Base-by-base conservation (phyloP, 35 echinoderm and acorn worm species). In the Hemicentrotus pulcherrimus region DNA sequence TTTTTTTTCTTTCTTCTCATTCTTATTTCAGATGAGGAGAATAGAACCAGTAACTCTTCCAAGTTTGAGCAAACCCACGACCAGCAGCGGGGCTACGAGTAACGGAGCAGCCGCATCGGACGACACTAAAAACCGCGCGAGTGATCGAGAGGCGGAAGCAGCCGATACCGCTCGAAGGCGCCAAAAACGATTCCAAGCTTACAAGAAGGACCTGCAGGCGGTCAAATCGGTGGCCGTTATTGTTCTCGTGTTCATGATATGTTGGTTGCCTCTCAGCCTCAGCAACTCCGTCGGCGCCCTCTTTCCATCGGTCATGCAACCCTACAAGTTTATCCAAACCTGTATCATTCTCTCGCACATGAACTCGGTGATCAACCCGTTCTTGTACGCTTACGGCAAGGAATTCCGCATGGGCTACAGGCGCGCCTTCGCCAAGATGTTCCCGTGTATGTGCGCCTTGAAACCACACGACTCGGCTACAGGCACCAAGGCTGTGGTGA, bases 141-240 rank as follows among this genome's bases (percentile, higher is more conserved):
- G 85, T 85, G 46, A 85, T 19, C 85, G 46, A 41, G 85, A 85
- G 46, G 35, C 46, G 33, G 65, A 86, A 88, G 94, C 94, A 35
- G 94, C 61, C 6, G 46, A 95, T 14, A 90, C 86, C 13, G 92
- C 86, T 89, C 47, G 47, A 61, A 32, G 96, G 47, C 85, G 92
- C 28, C 94, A 94, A 46, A 94, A 94, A 16, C 96, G 96, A 12
- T 96, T 96, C 48, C 94, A 94, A 41, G 48, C 96, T 46, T 96
- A 96, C 86, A 96, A 94, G 92, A 94, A 94, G 32, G 96, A 97
- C 61, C 47, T 97, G 31, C 59, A 94, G 47, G 96, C 96, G 11
- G 96, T 95, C 15, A 97, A 97, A 94, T 95, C 96, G 0, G 94
- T 97, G 30, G 96, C 90, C 5, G 92, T 97, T 31, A 97, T 97